Evolutionary conservation across 2,113 vertebrate genomes (phyloP), one percentile per base, ranked within the genome.

Genomic region (Suncus etruscus): DNA sequence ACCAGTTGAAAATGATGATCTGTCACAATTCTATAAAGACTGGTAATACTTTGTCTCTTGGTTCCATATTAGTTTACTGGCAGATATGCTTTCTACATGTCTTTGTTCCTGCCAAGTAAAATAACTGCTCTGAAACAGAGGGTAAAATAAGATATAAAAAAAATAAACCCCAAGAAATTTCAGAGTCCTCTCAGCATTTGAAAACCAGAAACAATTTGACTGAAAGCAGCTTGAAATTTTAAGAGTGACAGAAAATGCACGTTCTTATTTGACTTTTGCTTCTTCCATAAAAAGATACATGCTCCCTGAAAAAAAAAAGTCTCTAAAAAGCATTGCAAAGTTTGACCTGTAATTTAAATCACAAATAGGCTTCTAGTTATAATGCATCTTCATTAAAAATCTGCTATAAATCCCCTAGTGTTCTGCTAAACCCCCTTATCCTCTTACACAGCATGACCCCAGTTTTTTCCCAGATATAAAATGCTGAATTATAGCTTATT

Each of bases 301-400:
- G 77, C 48, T 78, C 83, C 90, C 90, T n/a, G 86, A 54, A 81
- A 78, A 86, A 86, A 95, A 83, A 91, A 86, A 58, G 80, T 29
- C 32, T 50, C 65, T 69, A 20, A 95, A 95, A 93, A 84, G 89
- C 89, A 94, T 93, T 81, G 65, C 92, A 95, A 93, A 95, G 92
- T 86, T 94, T 96, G 91, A 94, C 92, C 95, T 84, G 77, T 96
- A 96, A 95, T 94, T 95, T 95, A 95, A 95, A 95, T 90, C 83
- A 95, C 89, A 96, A 95, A 95, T 93, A 95, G 90, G 83, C 73
- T 95, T 93, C 80, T 73, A 91, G 93, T 94, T 95, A 89, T 72
- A 87, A 91, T 83, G 48, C 73, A 48, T 95, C 93, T 94, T 92
- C 31, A 24, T 96, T 92, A 94, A 88, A 93, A 95, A 94, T 91